Conservation (phyloP, 2,113 vertebrate genomes). For the Thamnaconus septentrionalis region DNA sequence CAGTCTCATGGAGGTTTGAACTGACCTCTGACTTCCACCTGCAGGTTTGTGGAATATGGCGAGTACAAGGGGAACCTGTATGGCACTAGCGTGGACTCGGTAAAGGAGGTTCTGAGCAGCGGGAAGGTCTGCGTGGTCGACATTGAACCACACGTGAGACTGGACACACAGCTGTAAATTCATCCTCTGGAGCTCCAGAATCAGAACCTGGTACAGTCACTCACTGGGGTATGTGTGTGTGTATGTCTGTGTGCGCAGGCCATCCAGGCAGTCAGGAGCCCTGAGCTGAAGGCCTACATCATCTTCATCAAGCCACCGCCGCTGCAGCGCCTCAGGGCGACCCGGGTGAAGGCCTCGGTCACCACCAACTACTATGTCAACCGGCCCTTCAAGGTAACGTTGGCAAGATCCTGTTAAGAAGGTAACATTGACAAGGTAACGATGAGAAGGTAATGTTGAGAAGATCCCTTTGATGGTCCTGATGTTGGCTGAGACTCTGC, state of each 20-base stretch:
- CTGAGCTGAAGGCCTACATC: conserved; percentile 87
- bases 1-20: not conserved
- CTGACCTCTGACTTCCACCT: not conserved
- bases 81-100: conserved; percentile 88
- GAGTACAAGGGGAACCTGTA: conserved; percentile 89
- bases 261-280: conserved; percentile 84
- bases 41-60: conserved; percentile 92
- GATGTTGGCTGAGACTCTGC: not conserved
- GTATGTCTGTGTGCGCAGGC: conserved; percentile 65
- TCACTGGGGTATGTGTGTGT: not conserved
- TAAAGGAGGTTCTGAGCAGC: conserved; percentile 79
- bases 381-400: conserved; percentile 82
- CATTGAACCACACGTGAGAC: conserved; percentile 84
- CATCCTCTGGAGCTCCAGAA: too few species aligned
- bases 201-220: too few species aligned
- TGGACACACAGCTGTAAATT: too few species aligned
- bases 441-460: conserved; percentile 59
- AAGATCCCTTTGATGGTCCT: not conserved
- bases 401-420: conserved; percentile 46
- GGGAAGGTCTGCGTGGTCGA: conserved; percentile 91
- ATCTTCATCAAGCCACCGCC: conserved; percentile 92
- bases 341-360: conserved; percentile 83
- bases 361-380: conserved; percentile 89
- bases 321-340: conserved; percentile 80
- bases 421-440: conserved; percentile 24